Base-by-base conservation (phyloP, 2,888 invertebrate species). In the Helobdella robusta region DNA sequence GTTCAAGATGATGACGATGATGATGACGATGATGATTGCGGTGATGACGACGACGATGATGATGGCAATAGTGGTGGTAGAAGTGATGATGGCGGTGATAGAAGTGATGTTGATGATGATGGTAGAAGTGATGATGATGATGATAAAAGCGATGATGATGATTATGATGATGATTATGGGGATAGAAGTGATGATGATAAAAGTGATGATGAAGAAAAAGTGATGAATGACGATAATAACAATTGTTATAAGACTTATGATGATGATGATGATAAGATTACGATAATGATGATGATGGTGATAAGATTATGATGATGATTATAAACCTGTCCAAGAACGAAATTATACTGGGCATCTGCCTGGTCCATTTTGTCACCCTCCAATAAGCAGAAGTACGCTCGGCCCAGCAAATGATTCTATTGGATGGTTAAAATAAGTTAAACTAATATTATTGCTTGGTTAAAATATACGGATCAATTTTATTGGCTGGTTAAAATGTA, bases 361-460 rank as follows among this genome's bases (percentile, higher is more conserved):
- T 98, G 97, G 70, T 98, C 97, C 91, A 97, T 92, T 83, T 97
- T 97, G 76, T 97, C 95, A 0, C 95, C 95, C 83, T 99, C 98
- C 40, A 97, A 83, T 8, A 99, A 84, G 75, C 95, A 98, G 79
- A 97, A 98, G 79, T 95, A 98, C 2, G 98, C 98, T 74, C 97
- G 84, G 0, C 98, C 97, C 71, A 99, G 84, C 70, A 99, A 85
- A 84, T 99, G 98, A 80, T 94, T 94, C 87, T 89, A 77, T 23
- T 44, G 25, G 59, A 44, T 1, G 44, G 63, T 32, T 62, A 5
- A 20, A 48, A 4, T 32, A 18, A 60, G 6, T 11, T 15, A 15
- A 11, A 30, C 59, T 46, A 20, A 20, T 15, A n/a, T n/a, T n/a
- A n/a, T n/a, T n/a, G n/a, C n/a, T n/a, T n/a, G n/a, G n/a, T n/a